These are phyloP conservation scores for Parus major DNA, from an alignment of 2,113 vertebrate species.

Conservation along the genomic window DNA sequence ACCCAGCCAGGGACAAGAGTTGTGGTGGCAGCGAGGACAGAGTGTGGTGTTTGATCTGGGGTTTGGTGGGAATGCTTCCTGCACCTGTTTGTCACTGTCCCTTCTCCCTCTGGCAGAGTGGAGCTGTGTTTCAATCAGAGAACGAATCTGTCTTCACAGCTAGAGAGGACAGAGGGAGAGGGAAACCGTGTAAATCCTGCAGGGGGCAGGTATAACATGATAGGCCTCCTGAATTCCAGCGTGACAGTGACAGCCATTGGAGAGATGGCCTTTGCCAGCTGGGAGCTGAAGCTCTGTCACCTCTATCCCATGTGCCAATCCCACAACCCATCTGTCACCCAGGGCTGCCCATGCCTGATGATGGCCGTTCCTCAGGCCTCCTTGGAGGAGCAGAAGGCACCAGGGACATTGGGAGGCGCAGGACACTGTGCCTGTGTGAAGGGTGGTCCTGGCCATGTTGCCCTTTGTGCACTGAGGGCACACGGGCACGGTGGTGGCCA, in stretches of 20 bases:
- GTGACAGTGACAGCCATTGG: background rate
- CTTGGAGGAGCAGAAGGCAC: background rate
- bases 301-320: rapidly evolving
- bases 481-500: rapidly evolving
- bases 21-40: background rate
- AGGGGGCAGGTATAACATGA: background rate
- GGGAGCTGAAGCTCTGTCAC: background rate
- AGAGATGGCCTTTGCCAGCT: background rate
- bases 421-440: background rate
- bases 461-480: rapidly evolving
- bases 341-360: rapidly evolving
- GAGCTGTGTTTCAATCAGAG: background rate
- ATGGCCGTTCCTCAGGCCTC: background rate
- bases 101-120: background rate
- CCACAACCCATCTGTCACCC: rapidly evolving
- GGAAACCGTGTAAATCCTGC: background rate
- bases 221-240: background rate
- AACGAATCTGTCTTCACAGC: background rate
- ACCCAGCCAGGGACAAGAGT: background rate
- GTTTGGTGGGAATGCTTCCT: background rate
- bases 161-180: background rate
- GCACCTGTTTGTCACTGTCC: constrained; percentile 33
- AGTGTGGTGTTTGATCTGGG: background rate
- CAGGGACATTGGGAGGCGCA: background rate
- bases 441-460: rapidly evolving